Conservation (phyloP, 2,888 invertebrate genomes). For the Portevinia maculata region DNA sequence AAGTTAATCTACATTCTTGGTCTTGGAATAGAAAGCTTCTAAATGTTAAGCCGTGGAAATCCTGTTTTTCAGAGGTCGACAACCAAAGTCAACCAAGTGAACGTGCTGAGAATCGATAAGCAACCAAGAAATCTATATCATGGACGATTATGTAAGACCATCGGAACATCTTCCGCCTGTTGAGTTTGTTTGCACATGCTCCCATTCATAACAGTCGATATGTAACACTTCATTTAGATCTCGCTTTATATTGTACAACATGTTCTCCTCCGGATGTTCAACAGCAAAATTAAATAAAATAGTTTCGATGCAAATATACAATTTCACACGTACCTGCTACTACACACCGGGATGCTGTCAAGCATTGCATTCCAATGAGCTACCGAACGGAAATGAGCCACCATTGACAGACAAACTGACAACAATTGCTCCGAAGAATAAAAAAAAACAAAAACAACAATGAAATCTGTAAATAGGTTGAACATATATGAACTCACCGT, state of each 20-base stretch:
- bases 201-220: constrained; percentile 19
- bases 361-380: constrained; percentile 66
- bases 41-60: no score
- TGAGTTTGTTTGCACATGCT: constrained; percentile 18
- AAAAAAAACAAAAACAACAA: constrained; percentile 12
- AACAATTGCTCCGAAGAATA: constrained; percentile 16
- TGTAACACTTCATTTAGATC: constrained; percentile 10
- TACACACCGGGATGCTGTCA: constrained; percentile 22
- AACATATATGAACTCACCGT: not conserved
- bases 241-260: constrained; percentile 17
- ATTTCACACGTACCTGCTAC: constrained; percentile 45
- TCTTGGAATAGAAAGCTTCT: no score
- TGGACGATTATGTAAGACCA: constrained; percentile 39
- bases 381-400: constrained; percentile 59
- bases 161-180: constrained; percentile 18
- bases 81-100: constrained; percentile 16
- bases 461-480: constrained; percentile 39
- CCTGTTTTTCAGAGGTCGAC: not conserved
- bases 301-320: constrained; percentile 49
- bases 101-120: constrained; percentile 51
- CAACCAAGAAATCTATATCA: constrained; percentile 13
- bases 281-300: constrained; percentile 50
- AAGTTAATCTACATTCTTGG: no score
- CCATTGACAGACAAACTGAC: constrained; percentile 41
- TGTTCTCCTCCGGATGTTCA: constrained; percentile 55